Base-by-base conservation (phyloP, 2,797 vertebrate genomes). In the Molothrus aeneus region DNA sequence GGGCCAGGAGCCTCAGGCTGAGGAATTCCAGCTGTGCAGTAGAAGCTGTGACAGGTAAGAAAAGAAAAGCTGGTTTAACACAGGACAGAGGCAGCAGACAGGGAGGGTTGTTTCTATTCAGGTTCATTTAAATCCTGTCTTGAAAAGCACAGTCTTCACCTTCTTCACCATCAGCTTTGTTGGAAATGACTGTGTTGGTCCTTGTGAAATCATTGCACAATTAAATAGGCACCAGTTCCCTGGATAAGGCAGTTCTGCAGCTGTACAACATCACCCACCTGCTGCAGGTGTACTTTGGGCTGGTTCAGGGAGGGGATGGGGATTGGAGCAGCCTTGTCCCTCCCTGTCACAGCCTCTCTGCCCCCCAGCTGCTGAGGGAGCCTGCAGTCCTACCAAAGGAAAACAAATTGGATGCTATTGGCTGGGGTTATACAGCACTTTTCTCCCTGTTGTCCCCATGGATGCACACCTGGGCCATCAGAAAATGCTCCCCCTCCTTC, bases 351-450 rank as follows among this genome's bases (percentile, higher is more conserved):
- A 42, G 25, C 64, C 54, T 45, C 7, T 3, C n/a, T 15, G 56
- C 15, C 21, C n/a, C 43, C 3, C 71, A 51, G 45, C 28, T 68
- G 82, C 54, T 53, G n/a, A 38, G 47, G 10, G 47, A 77, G 24
- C 34, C 61, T 65, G 71, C 13, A 47, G 56, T 9, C 70, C 81
- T 16, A 4, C 53, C 36, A 43, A 70, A n/a, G 40, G 4, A 32
- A 31, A 57, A 56, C 5, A 38, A 48, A 53, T 0, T 0, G 13
- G n/a, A 11, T 40, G 8, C 4, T 5, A 19, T 26, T 24, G 45
- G 70, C 12, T 34, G 40, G 25, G 29, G 45, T 38, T 54, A 13
- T 0, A 29, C 5, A 45, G 47, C 40, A 15, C 32, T 64, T 16
- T 57, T 18, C 73, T 57, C 20, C 38, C 45, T 21, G 13, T 31